A percentile compares a stretch with the other conserved stretches of the same genome.
Conservation (phyloP, 1,140 invertebrate genomes). For the Glossosoma conforme region DNA sequence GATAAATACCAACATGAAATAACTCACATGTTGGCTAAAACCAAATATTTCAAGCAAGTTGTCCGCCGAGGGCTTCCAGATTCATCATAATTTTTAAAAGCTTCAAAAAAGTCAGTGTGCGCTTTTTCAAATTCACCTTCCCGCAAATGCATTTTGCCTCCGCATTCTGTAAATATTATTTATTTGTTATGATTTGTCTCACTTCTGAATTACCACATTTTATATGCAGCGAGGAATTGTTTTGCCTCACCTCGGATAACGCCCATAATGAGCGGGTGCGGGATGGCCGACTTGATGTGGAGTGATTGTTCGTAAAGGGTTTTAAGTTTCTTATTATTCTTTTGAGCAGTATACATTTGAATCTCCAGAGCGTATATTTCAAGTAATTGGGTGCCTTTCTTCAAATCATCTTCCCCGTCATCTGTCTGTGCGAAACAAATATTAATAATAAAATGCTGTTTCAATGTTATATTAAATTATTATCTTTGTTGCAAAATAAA, state of each 20-base stretch:
- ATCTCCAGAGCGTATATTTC: conserved; percentile 99
- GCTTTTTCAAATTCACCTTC: conserved; percentile 99
- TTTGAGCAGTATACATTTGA: conserved; percentile 99
- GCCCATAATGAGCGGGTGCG: conserved; percentile 99
- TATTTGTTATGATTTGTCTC: too few species aligned
- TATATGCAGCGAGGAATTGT: too few species aligned
- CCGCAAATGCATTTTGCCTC: conserved; percentile 98
- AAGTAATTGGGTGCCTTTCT: conserved; percentile 96
- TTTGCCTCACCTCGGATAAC: conserved; percentile 81
- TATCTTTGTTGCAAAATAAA: neutral
- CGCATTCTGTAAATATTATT: conserved; percentile 74
- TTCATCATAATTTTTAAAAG: conserved; percentile 99
- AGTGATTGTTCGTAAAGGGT: conserved; percentile 97
- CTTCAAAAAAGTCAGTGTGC: conserved; percentile 99
- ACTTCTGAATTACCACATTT: too few species aligned
- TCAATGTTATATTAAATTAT: conserved; percentile 1
- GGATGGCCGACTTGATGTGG: conserved; percentile 98
- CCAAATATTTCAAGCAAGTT: conserved; percentile 97
- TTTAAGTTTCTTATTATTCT: conserved; percentile 99
- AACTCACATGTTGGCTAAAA: conserved; percentile 91
- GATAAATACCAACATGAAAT: too few species aligned
- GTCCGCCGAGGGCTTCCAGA: conserved; percentile 96
- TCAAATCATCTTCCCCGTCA: conserved; percentile 98
- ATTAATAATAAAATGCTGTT: conserved; percentile 2
- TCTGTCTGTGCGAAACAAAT: conserved; percentile 68